Conservation (phyloP, 2,888 invertebrate species). For the Scaptomyza tumidula region DNA sequence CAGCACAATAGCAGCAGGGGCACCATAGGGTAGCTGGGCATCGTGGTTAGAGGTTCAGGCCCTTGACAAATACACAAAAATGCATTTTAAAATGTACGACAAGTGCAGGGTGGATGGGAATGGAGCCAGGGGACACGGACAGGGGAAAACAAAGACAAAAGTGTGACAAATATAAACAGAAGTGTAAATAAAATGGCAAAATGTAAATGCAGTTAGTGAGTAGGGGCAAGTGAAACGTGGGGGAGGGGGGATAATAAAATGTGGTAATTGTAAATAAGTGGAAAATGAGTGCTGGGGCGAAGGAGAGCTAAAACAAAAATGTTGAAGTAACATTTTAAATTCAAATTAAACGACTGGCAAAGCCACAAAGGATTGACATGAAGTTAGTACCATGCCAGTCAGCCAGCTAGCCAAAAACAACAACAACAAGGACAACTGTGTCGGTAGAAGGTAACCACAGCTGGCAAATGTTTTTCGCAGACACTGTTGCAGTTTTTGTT, state of each 20-base stretch:
- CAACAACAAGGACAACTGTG: slow-evolving; percentile 25
- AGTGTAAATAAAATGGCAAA: slow-evolving; percentile 77
- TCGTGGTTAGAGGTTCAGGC: slow-evolving; percentile 46
- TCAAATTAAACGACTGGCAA: slow-evolving; percentile 81
- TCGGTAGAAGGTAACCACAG: slow-evolving; percentile 62
- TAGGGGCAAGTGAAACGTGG: slow-evolving; percentile 4
- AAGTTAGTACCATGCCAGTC: slow-evolving; percentile 66
- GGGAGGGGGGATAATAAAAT: slow-evolving; percentile 67
- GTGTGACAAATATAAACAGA: slow-evolving; percentile 79
- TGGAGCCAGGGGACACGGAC: not conserved
- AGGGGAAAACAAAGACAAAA: slow-evolving; percentile 61
- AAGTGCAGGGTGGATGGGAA: not conserved
- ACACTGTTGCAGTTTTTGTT: slow-evolving; percentile 42
- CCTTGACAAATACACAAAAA: slow-evolving; percentile 76
- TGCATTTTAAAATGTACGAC: slow-evolving; percentile 69
- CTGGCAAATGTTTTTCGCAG: slow-evolving; percentile 44
- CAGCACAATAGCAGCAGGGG: not conserved
- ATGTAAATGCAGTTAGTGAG: slow-evolving; percentile 43
- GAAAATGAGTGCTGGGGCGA: slow-evolving; percentile 63
- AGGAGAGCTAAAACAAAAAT: slow-evolving; percentile 43
- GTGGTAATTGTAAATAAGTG: slow-evolving; percentile 82
- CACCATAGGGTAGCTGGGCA: not conserved
- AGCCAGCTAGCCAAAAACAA: slow-evolving; percentile 30
- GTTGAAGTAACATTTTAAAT: slow-evolving; percentile 75
- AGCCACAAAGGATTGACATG: slow-evolving; percentile 80